These are phyloP conservation scores for Sarcophaga carnaria DNA, from an alignment of 2,888 invertebrate species.

Conservation along the genomic window DNA sequence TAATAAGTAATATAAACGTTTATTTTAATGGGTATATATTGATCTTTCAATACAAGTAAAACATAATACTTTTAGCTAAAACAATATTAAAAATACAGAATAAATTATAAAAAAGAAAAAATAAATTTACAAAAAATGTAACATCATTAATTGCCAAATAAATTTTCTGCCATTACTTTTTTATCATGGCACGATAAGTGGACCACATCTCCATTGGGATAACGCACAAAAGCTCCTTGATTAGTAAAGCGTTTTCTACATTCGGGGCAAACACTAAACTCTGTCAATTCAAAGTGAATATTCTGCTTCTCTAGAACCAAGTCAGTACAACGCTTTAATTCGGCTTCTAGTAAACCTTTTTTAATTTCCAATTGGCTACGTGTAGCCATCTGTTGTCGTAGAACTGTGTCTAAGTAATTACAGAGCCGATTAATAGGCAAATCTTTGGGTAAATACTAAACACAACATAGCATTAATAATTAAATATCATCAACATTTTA, in stretches of 20 bases:
- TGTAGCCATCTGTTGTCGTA: slow-evolving; percentile 88
- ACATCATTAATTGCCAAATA: slow-evolving; percentile 58
- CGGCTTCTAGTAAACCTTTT: slow-evolving; percentile 92
- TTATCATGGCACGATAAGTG: slow-evolving; percentile 93
- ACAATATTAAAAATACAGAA: not conserved
- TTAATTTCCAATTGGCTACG: slow-evolving; percentile 90
- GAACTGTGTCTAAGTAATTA: slow-evolving; percentile 89
- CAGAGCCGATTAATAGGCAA: slow-evolving; percentile 90
- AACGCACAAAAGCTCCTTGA: slow-evolving; percentile 96
- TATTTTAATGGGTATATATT: no score
- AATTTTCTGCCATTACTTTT: slow-evolving; percentile 64
- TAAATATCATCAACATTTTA: not conserved
- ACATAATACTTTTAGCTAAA: not conserved
- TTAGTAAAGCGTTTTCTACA: slow-evolving; percentile 97
- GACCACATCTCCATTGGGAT: slow-evolving; percentile 94
- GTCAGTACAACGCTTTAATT: slow-evolving; percentile 91
- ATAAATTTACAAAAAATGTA: not conserved
- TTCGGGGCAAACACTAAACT: slow-evolving; percentile 93
- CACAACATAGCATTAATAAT: slow-evolving; percentile 47
- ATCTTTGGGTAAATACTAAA: slow-evolving; percentile 89
- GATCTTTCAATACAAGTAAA: no score
- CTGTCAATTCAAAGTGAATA: slow-evolving; percentile 91
- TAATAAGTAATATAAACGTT: no score
- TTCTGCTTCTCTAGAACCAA: slow-evolving; percentile 91
- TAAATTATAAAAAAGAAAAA: not conserved